These are phyloP conservation scores for Pseudomyrmex sp. DNA, from an alignment of 1,140 invertebrate species.

Conservation along the genomic window DNA sequence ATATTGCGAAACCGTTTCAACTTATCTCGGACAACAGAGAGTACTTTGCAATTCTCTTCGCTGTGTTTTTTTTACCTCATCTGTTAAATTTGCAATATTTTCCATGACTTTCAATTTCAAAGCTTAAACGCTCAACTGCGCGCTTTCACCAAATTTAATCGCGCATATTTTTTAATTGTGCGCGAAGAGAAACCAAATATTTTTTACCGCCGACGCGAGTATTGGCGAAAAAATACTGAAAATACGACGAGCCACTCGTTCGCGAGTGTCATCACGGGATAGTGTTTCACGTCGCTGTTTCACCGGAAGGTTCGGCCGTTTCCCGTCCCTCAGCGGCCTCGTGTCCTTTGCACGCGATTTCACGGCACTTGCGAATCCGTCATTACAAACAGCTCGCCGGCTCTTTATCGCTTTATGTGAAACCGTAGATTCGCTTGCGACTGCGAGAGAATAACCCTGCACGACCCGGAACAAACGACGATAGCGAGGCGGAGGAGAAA, in stretches of 20 bases:
- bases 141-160: too few species aligned
- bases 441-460: conserved; percentile 41
- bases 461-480: conserved; percentile 46
- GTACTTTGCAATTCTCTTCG: too few species aligned
- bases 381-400: conserved; percentile 62
- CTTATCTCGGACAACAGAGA: too few species aligned
- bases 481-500: conserved; percentile 28
- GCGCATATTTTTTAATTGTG: not conserved
- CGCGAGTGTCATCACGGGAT: conserved; percentile 15
- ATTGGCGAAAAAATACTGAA: not conserved
- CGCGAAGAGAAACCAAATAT: not conserved
- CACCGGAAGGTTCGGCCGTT: conserved; percentile 31
- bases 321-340: not conserved
- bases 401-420: conserved; percentile 54
- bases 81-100: too few species aligned
- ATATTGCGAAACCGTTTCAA: too few species aligned
- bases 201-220: not conserved
- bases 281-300: conserved; percentile 39
- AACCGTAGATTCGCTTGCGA: conserved; percentile 64
- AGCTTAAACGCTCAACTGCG: too few species aligned
- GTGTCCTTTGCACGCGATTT: conserved; percentile 50
- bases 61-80: too few species aligned
- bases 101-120: too few species aligned
- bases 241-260: conserved; percentile 8
- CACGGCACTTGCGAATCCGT: conserved; percentile 53